Evolutionary conservation across 2,113 vertebrate genomes (phyloP), one percentile per base, ranked within the genome.

Genomic region (Podilymbus podiceps): DNA sequence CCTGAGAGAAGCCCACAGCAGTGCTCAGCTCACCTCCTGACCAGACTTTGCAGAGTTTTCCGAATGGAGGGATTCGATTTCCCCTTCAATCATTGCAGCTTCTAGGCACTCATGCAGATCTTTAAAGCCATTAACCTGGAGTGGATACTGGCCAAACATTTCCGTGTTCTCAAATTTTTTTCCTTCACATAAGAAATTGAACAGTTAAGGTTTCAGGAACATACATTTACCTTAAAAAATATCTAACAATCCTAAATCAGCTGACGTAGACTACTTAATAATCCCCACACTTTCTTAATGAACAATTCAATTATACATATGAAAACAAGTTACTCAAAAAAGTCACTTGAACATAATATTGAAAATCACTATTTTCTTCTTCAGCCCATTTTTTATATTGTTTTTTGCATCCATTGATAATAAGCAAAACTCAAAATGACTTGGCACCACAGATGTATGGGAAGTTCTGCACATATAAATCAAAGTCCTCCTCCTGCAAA

Each of bases 151-250:
- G 81, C 99, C 99, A 95, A 99, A 99, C 99, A 99, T 99, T 98
- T 99, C 99, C 2, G 99, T 99, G 98, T 99, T 99, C 96, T 99
- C 99, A 98, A 99, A 99, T 95, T 99, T 99, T 98, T 99, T 99
- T 93, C 99, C 99, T 99, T 93, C 85, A 74, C 16, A 49, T 89
- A 76, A 92, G 67, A 96, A 85, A 91, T 90, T 47, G 58, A 91
- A 89, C 24, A 93, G 33, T 77, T 73, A 35, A 23, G 19, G 42
- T 69, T 88, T 89, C 33, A 94, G 47, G 9, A 88, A 88, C 11
- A 85, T 95, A 44, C 3, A 50, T 55, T 64, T 81, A 52, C 13
- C 11, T 84, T 53, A 56, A 82, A 66, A 42, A 42, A 31, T 47
- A 5, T 1, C 1, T 40, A 78, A 30, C 3, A 68, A 62, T 21